phyloP scores from a whole-genome alignment of 2,797 vertebrate species.

The Avahi laniger region DNA sequence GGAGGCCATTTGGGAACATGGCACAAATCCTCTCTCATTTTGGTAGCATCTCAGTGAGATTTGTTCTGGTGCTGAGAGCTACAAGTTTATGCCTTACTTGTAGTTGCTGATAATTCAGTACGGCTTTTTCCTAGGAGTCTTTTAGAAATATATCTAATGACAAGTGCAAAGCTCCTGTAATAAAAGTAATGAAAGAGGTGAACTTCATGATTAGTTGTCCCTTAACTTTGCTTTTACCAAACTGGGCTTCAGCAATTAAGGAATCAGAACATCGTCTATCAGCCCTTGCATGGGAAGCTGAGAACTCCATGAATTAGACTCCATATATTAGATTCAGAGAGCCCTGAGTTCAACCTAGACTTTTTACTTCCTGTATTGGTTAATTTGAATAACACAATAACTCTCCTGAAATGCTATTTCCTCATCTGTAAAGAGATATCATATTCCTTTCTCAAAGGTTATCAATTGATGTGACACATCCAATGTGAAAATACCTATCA shows the following conservation, averaged over 20 bases:
- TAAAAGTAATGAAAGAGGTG: not conserved
- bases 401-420: not conserved
- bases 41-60: conserved; percentile 61
- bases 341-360: not conserved
- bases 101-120: conserved; percentile 76
- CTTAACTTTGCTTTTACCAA: not conserved
- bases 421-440: not conserved
- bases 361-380: not conserved
- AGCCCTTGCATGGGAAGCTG: not conserved
- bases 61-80: conserved; percentile 61
- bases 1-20: conserved; percentile 69
- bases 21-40: conserved; percentile 76
- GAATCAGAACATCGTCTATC: not conserved
- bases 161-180: not conserved
- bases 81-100: conserved; percentile 68
- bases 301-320: not conserved
- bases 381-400: conserved; percentile 16
- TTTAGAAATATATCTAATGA: not conserved
- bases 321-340: not conserved
- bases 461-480: conserved; percentile 27
- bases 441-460: conserved; percentile 48
- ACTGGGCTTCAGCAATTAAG: not conserved
- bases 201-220: not conserved
- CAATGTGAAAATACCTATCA: not conserved
- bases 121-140: conserved; percentile 28